Percentiles rank a stretch among this genome's conserved stretches.
These are phyloP conservation scores for Drosophila mettleri DNA, from an alignment of 2,888 invertebrate species.

Conservation along the genomic window DNA sequence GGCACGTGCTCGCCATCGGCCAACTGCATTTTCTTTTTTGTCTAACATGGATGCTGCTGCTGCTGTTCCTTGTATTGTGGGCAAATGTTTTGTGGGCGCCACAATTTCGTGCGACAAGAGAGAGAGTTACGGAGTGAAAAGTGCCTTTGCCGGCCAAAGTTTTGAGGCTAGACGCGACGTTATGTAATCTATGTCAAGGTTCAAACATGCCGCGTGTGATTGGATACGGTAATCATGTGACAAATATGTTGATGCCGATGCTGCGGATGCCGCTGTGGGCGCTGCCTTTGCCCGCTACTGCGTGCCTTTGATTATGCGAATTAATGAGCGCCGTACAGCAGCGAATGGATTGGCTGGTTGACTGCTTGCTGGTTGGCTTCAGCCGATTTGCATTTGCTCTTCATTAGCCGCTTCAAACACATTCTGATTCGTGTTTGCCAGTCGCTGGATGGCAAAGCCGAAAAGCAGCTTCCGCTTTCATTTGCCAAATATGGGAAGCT, in stretches of 20 bases:
- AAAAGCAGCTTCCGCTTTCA: slow-evolving; percentile 41
- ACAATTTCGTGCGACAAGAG: slow-evolving; percentile 20
- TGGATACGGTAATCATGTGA: slow-evolving; percentile 74
- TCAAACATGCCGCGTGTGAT: slow-evolving; percentile 46
- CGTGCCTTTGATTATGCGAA: slow-evolving; percentile 72
- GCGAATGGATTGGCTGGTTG: slow-evolving; percentile 8
- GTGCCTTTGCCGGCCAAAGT: slow-evolving; percentile 15
- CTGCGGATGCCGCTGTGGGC: slow-evolving; percentile 11
- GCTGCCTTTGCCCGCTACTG: slow-evolving; percentile 20
- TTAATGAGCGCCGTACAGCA: slow-evolving; percentile 60
- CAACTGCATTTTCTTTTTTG: slow-evolving; percentile 49
- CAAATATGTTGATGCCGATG: slow-evolving; percentile 57
- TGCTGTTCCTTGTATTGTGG: slow-evolving; percentile 13
- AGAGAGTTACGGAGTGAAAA: too few relatives aligned
- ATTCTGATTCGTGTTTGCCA: slow-evolving; percentile 57
- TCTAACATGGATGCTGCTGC: not conserved
- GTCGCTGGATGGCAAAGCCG: slow-evolving; percentile 10
- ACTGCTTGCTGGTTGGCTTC: slow-evolving; percentile 11
- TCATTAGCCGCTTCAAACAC: slow-evolving; percentile 63
- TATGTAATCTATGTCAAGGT: slow-evolving; percentile 49
- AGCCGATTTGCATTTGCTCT: slow-evolving; percentile 64
- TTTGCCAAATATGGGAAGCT: slow-evolving; percentile 26
- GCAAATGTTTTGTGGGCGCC: slow-evolving; percentile 11
- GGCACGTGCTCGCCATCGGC: slow-evolving; percentile 42
- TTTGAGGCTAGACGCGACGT: slow-evolving; percentile 41